A percentile compares a stretch with the other conserved stretches of the same genome.
Conservation (phyloP, 1,140 invertebrate species). For the Calosoma granatense region DNA sequence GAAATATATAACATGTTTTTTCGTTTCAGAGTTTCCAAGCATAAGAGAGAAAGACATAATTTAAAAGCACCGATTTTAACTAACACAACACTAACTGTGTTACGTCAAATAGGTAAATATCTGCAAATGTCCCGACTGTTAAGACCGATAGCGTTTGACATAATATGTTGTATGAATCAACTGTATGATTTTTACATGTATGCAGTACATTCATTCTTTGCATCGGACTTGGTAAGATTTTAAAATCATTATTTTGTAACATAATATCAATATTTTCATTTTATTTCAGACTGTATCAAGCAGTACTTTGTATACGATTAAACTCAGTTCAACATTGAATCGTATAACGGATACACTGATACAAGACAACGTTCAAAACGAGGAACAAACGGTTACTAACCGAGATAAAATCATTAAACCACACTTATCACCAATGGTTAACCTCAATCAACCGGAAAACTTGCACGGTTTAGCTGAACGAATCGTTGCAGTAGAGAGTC, state of each 20-base stretch:
- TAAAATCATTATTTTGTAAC: not conserved
- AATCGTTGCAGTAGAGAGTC: constrained; percentile 84
- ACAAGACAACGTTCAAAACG: constrained; percentile 27
- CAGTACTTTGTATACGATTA: constrained; percentile 50
- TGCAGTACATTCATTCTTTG: constrained; percentile 83
- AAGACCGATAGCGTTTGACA: constrained; percentile 84
- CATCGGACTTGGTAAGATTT: constrained; percentile 54
- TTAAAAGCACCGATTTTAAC: constrained; percentile 41
- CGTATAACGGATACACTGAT: constrained; percentile 56
- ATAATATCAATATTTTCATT: not conserved
- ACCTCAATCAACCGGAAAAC: constrained; percentile 58
- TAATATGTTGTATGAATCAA: constrained; percentile 83
- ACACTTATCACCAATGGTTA: constrained; percentile 56
- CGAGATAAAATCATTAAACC: constrained; percentile 47
- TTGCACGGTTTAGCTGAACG: constrained; percentile 75
- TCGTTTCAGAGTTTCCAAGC: not conserved
- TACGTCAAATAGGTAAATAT: constrained; percentile 86
- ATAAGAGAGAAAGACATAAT: constrained; percentile 37
- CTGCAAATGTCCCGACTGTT: constrained; percentile 89
- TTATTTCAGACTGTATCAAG: constrained; percentile 33
- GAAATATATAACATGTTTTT: constrained; percentile 2
- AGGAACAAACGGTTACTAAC: constrained; percentile 25
- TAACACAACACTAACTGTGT: constrained; percentile 86
- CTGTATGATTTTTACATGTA: constrained; percentile 94
- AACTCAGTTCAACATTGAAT: constrained; percentile 62